phyloP scores from a whole-genome alignment of 2,797 vertebrate genomes.

The Catharus ustulatus region DNA sequence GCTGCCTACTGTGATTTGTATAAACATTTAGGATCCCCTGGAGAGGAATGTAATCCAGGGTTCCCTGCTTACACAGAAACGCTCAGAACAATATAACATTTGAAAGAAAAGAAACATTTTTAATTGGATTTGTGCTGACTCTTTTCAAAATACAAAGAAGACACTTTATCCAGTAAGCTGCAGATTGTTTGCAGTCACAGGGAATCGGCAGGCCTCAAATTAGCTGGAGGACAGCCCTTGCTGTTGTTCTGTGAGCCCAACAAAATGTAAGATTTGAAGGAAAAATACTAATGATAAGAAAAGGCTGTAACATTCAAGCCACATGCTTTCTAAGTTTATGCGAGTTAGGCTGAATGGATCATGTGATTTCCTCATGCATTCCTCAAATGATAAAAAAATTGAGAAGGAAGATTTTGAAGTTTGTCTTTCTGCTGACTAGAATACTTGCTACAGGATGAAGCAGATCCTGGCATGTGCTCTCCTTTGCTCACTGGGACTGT shows the following conservation, averaged over 20 bases:
- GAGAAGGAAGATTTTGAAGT: not conserved
- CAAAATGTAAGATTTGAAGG: conserved; percentile 7
- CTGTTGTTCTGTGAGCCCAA: not conserved
- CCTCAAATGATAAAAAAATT: not conserved
- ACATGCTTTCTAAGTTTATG: not conserved
- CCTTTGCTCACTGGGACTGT: not conserved
- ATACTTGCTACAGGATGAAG: not conserved
- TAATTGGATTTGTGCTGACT: conserved; percentile 65
- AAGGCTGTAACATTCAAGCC: conserved; percentile 27
- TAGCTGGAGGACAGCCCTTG: not conserved
- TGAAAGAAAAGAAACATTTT: conserved; percentile 58
- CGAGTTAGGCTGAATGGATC: not conserved
- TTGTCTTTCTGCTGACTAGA: not conserved
- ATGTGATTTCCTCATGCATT: not conserved
- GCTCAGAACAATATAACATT: conserved; percentile 53
- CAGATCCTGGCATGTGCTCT: fast-evolving
- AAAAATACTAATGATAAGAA: conserved; percentile 43
- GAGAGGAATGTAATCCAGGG: conserved; percentile 64
- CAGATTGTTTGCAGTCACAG: conserved; percentile 42
- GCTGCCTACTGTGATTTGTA: conserved; percentile 67
- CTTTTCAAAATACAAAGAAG: conserved; percentile 53
- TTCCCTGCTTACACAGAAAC: conserved; percentile 52
- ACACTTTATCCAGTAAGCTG: conserved; percentile 53
- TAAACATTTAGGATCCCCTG: conserved; percentile 68
- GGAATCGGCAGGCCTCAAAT: conserved; percentile 32